These are phyloP conservation scores for Xiphorhynchus erythropygius DNA, from an alignment of 2,797 vertebrate genomes.

Conservation along the genomic window DNA sequence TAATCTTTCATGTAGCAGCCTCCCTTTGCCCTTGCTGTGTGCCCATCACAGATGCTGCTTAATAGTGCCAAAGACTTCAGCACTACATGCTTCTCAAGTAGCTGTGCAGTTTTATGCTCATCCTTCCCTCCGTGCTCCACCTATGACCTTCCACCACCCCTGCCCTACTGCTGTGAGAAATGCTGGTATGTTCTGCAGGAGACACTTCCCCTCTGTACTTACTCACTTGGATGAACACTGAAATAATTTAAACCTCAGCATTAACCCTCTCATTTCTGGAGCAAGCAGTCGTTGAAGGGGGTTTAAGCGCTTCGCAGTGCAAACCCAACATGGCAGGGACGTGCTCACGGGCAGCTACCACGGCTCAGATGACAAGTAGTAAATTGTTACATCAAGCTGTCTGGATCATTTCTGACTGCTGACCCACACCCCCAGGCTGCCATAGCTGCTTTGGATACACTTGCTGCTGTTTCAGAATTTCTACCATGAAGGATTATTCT, in stretches of 20 bases:
- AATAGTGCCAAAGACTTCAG: neutral
- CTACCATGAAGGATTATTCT: neutral
- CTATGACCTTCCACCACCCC: neutral
- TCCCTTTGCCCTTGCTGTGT: neutral
- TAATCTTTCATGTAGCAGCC: neutral
- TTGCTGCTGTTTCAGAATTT: neutral
- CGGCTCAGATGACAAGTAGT: neutral
- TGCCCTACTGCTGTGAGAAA: slow-evolving; percentile 12
- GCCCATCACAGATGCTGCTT: neutral
- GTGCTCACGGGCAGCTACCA: neutral
- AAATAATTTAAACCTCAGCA: slow-evolving; percentile 6
- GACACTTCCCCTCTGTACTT: neutral
- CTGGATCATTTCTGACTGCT: slow-evolving; percentile 27
- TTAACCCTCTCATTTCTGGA: slow-evolving; percentile 11
- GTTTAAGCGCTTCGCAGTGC: neutral
- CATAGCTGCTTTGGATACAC: neutral
- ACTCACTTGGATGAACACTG: slow-evolving; percentile 2
- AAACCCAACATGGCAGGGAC: neutral
- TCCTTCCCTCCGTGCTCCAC: neutral
- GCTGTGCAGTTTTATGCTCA: neutral
- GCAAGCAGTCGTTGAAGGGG: neutral
- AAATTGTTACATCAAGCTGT: neutral
- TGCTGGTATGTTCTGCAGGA: neutral
- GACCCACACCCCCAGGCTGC: slow-evolving; percentile 24
- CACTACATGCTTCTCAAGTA: neutral